Conservation (phyloP, 2,113 vertebrate genomes). For the Menidia beryllina region DNA sequence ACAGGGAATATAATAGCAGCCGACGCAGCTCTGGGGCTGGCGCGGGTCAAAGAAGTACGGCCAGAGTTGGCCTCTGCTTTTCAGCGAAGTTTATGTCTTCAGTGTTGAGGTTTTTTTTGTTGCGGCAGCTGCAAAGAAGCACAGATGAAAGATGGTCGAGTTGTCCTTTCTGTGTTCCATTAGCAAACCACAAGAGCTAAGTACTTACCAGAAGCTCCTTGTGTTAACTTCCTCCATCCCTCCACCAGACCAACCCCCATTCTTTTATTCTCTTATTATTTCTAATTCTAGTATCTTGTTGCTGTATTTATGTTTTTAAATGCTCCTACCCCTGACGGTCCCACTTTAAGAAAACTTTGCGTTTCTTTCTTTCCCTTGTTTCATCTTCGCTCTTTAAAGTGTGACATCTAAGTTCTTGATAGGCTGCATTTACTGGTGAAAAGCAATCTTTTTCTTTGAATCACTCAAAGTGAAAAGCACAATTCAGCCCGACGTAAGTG, state of each 20-base stretch:
- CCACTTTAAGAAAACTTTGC: slow-evolving; percentile 9
- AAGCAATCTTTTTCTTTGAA: slow-evolving; percentile 39
- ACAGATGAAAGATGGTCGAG: slow-evolving; percentile 58
- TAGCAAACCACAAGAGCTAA: slow-evolving; percentile 69
- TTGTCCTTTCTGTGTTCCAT: slow-evolving; percentile 61
- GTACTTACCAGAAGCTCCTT: slow-evolving; percentile 70
- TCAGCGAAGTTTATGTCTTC: slow-evolving; percentile 27
- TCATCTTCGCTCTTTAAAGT: slow-evolving; percentile 3
- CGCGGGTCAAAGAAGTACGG: slow-evolving; percentile 9
- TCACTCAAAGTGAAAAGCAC: slow-evolving; percentile 28
- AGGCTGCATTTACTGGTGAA: slow-evolving; percentile 27
- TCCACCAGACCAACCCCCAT: slow-evolving; percentile 8
- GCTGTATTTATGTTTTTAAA: slow-evolving; percentile 31
- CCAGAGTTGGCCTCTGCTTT: slow-evolving; percentile 45
- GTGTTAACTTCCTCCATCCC: slow-evolving; percentile 57
- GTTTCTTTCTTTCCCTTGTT: slow-evolving; percentile 32
- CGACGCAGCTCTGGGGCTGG: background rate
- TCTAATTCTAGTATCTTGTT: slow-evolving; percentile 26
- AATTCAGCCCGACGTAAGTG: slow-evolving; percentile 30
- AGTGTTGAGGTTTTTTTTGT: slow-evolving; percentile 60
- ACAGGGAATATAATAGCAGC: slow-evolving; percentile 9
- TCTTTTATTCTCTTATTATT: background rate
- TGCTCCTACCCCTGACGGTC: background rate
- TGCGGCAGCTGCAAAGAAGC: slow-evolving; percentile 22
- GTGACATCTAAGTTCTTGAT: slow-evolving; percentile 16